Evolutionary conservation across 2,888 invertebrate genomes (phyloP).

Genomic region (Ophioninae sp.): DNA sequence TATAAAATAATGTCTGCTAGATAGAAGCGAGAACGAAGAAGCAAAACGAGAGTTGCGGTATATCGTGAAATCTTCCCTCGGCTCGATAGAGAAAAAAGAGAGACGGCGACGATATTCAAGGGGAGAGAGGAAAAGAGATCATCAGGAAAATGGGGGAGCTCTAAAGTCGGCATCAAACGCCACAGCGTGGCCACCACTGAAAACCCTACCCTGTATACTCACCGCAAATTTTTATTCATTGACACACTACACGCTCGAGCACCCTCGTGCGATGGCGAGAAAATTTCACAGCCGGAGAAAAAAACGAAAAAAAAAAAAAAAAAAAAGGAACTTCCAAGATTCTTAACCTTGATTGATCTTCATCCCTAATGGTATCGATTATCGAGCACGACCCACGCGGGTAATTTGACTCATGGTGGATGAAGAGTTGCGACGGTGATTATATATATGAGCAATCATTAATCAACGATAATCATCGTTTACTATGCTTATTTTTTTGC

Average conservation of each 20-base stretch:
- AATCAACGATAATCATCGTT: background rate
- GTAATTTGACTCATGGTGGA: background rate
- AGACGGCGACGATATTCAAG: constrained; percentile 6
- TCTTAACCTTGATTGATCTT: constrained; percentile 40
- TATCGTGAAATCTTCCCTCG: constrained; percentile 26
- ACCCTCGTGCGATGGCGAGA: constrained; percentile 64
- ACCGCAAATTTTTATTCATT: constrained; percentile 80
- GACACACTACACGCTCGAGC: constrained; percentile 78
- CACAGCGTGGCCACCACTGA: constrained; percentile 51
- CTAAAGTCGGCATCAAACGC: constrained; percentile 79
- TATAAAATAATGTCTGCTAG: constrained; percentile 73
- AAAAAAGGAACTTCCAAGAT: constrained; percentile 14
- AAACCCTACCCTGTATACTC: constrained; percentile 66
- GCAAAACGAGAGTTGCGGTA: constrained; percentile 36
- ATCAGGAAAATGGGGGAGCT: constrained; percentile 68
- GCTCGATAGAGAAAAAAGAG: constrained; percentile 4
- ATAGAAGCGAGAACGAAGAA: constrained; percentile 38
- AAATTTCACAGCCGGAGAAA: constrained; percentile 61
- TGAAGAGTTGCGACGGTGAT: background rate
- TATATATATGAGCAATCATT: background rate
- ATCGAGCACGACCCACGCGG: background rate
- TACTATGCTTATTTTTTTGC: background rate
- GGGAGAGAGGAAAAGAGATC: constrained; percentile 25
- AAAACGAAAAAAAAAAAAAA: constrained; percentile 23
- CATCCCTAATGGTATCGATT: background rate